Evolutionary conservation across 2,797 vertebrate genomes (phyloP), one percentile per base, ranked within the genome.

Genomic region (Neopelma chrysocephalum): DNA sequence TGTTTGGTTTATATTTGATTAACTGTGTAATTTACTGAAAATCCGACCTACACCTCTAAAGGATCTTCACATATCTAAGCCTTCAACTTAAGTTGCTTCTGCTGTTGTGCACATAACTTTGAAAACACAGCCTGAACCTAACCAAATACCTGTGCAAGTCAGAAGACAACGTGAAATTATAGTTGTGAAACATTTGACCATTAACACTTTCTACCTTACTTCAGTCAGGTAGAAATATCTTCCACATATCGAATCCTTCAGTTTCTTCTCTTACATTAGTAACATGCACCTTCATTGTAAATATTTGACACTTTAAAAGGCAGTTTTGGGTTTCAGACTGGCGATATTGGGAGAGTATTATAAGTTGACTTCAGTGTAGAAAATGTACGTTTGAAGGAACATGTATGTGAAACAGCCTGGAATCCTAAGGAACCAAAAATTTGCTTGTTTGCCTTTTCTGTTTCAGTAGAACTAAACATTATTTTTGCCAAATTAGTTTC

Each of bases 251-350:
- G 81, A 54, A 58, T 68, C 43, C 17, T 84, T 15, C 34, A 10
- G 23, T 76, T 85, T 88, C 20, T 71, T n/a, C 38, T 76, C 32
- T 76, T 68, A 16, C 18, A 6, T 85, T 27, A 57, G 21, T 72
- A 54, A 19, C 0, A 1, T 65, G 21, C 0, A 0, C 61, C 34
- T 83, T 66, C 16, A 20, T 11, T 32, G 11, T 29, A 51, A 61
- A 61, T 65, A 78, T 50, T 21, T 69, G 29, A 29, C 29, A 8
- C 15, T 29, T 45, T 78, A 69, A 51, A 72, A 57, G 54, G 11
- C 1, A 9, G 11, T 4, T 64, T 79, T 79, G 57, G 40, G 4
- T 62, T 75, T 65, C 47, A 85, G 38, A 60, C 27, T 61, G 47
- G 79, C 71, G 18, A 12, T 57, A 22, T 0, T 27, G 25, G 42